Evolutionary conservation across 1,140 invertebrate genomes (phyloP), one percentile per base, ranked within the genome.

Genomic region (Drosophila setifemur): DNA sequence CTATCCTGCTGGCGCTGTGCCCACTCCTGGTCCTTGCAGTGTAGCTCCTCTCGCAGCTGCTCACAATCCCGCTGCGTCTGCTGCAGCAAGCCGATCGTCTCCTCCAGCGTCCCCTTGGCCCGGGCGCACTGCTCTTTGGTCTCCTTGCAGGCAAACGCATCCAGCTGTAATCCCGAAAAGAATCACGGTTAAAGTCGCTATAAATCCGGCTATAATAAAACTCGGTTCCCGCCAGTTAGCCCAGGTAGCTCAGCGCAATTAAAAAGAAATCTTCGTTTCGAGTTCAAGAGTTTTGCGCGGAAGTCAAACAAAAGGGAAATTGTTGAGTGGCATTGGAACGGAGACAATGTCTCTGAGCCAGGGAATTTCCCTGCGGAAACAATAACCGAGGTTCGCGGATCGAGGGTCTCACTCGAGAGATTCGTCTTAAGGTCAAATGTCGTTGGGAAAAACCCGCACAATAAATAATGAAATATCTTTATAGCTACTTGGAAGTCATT

Each of bases 121-220:
- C 37, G 44, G 29, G 45, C 66, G 8, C 44, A 70, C 21, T 72
- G 53, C 91, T 91, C 71, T 93, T 91, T 58, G 91, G 89, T 87
- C 92, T 93, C 37, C 93, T 81, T 43, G 82, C 89, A 8, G 92
- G 92, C 19, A 91, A 92, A 93, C 1, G 93, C 93, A 64, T 94
- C 93, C 64, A 94, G 91, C 94, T 95, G 85, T 45, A 91, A 91
- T 21, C 88, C 40, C 71, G 75, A 40, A 55, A 35, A 43, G n/a
- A 39, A 40, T 25, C 35, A 26, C n/a, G 28, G 45, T 68, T 48
- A 49, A 16, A 48, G 40, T 48, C 42, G 42, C 60, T 64, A 64
- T 64, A 64, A 64, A 64, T 25, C 12, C 21, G 21, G 19, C 23
- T 21, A 42, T 31, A 31, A 21, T n/a, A n/a, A n/a, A n/a, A n/a